These are phyloP conservation scores for Seriola quinqueradiata DNA, from an alignment of 2,113 vertebrate species.

Conservation along the genomic window DNA sequence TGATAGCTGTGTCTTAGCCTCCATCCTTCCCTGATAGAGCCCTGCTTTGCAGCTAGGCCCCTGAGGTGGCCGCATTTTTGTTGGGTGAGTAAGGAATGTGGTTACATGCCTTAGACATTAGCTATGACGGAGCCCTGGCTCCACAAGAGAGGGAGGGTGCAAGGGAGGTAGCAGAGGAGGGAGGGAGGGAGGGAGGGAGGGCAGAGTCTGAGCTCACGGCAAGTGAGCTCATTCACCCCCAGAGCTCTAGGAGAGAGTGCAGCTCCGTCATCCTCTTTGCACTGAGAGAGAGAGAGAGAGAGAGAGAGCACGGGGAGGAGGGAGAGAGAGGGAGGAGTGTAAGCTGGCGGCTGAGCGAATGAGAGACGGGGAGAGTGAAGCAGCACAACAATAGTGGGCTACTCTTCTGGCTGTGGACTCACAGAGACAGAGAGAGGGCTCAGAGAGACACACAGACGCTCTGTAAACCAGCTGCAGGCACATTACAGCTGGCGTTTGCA, in stretches of 20 bases:
- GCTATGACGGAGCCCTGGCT: conserved; percentile 88
- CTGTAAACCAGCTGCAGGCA: conserved; percentile 69
- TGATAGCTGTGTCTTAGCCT: conserved; percentile 33
- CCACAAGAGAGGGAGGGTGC: conserved; percentile 74
- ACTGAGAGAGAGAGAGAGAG: conserved; percentile 57
- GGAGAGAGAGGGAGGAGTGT: conserved; percentile 74
- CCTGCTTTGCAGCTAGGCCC: conserved; percentile 75
- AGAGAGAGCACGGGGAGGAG: conserved; percentile 54
- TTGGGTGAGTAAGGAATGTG: conserved; percentile 94
- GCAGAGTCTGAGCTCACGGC: conserved; percentile 76
- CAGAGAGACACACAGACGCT: conserved; percentile 65
- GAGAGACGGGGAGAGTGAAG: conserved; percentile 73
- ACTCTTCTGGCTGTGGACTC: conserved; percentile 82
- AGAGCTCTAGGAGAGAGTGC: conserved; percentile 74
- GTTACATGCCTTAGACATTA: conserved; percentile 89
- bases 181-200: conserved; percentile 40
- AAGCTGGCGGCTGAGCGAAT: conserved; percentile 72
- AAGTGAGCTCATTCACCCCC: conserved; percentile 86
- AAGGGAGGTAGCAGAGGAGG: conserved; percentile 60
- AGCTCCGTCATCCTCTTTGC: conserved; percentile 78
- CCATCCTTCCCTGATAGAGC: conserved; percentile 59
- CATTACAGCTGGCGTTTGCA: conserved; percentile 63
- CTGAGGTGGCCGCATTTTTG: conserved; percentile 89
- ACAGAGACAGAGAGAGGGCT: conserved; percentile 73
- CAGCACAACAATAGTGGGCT: conserved; percentile 86